Percentiles rank a stretch among this genome's conserved stretches.
phyloP scores from a whole-genome alignment of 2,113 vertebrate genomes.

The Burhinus bistriatus region DNA sequence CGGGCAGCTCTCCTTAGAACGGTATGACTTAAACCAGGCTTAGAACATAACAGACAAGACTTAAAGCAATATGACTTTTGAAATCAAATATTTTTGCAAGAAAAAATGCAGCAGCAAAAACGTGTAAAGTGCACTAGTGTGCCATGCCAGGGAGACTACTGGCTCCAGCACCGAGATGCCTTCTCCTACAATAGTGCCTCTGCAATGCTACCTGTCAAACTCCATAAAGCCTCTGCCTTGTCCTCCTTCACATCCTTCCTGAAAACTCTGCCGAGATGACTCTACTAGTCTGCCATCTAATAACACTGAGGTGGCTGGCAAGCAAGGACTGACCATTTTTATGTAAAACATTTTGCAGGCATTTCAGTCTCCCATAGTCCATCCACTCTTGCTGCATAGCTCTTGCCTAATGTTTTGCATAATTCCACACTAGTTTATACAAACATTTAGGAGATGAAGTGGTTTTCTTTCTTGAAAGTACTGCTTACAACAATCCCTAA shows the following conservation, averaged over 20 bases:
- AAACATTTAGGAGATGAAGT: background rate
- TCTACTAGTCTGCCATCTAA: background rate
- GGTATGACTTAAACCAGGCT: background rate
- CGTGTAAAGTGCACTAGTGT: background rate
- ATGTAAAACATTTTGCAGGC: background rate
- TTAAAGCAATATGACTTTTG: background rate
- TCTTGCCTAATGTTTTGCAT: background rate
- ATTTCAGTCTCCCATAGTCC: background rate
- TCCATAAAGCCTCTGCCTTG: background rate
- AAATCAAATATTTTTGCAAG: background rate
- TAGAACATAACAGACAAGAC: background rate
- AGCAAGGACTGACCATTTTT: background rate
- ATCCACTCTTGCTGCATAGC: background rate
- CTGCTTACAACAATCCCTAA: background rate
- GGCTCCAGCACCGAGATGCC: too few relatives aligned
- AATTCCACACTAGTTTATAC: background rate
- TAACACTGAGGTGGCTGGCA: background rate
- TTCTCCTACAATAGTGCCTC: background rate
- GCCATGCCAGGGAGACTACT: background rate
- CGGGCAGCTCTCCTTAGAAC: background rate
- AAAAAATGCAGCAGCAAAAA: background rate
- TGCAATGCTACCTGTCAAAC: background rate
- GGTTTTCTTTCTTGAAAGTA: background rate
- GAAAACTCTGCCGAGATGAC: background rate
- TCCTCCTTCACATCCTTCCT: background rate